Percentiles rank a stretch among this genome's conserved stretches.
Evolutionary conservation across 2,888 invertebrate species (phyloP).

Genomic region (Coelopa pilipes): DNA sequence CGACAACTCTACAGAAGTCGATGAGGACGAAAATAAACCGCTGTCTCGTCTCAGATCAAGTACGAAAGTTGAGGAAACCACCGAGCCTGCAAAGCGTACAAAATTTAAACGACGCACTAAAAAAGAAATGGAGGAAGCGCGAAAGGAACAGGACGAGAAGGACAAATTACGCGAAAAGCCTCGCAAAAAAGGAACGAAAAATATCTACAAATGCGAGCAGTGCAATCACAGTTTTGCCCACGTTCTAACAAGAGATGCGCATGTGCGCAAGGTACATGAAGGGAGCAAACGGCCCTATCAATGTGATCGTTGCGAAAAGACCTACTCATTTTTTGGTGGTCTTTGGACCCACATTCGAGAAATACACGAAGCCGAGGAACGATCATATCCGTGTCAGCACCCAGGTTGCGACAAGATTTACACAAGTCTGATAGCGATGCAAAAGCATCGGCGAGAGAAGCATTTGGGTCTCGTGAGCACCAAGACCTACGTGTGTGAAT

Average conservation of each 20-base stretch:
- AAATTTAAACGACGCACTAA: slow-evolving; percentile 36
- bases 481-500: slow-evolving; percentile 60
- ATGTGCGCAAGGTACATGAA: slow-evolving; percentile 59
- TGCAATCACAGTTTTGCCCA: slow-evolving; percentile 58
- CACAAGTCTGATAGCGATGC: slow-evolving; percentile 60
- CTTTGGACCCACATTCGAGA: slow-evolving; percentile 61
- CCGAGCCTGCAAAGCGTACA: slow-evolving; percentile 10
- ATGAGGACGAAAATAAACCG: slow-evolving; percentile 26
- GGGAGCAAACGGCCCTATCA: slow-evolving; percentile 58
- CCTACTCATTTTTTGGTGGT: slow-evolving; percentile 60
- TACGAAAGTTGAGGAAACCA: neutral
- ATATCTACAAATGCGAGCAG: slow-evolving; percentile 53
- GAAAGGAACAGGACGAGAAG: slow-evolving; percentile 28
- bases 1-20: slow-evolving; percentile 26
- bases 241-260: slow-evolving; percentile 55
- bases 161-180: slow-evolving; percentile 29
- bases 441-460: slow-evolving; percentile 61
- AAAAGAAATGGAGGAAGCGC: slow-evolving; percentile 40
- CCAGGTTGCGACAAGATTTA: slow-evolving; percentile 59
- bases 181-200: slow-evolving; percentile 50
- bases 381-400: slow-evolving; percentile 56
- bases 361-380: slow-evolving; percentile 53
- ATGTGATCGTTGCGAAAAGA: slow-evolving; percentile 60
- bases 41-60: slow-evolving; percentile 21
- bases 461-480: slow-evolving; percentile 46